These are phyloP conservation scores for Cyanistes caeruleus DNA, from an alignment of 2,113 vertebrate genomes.

Conservation along the genomic window DNA sequence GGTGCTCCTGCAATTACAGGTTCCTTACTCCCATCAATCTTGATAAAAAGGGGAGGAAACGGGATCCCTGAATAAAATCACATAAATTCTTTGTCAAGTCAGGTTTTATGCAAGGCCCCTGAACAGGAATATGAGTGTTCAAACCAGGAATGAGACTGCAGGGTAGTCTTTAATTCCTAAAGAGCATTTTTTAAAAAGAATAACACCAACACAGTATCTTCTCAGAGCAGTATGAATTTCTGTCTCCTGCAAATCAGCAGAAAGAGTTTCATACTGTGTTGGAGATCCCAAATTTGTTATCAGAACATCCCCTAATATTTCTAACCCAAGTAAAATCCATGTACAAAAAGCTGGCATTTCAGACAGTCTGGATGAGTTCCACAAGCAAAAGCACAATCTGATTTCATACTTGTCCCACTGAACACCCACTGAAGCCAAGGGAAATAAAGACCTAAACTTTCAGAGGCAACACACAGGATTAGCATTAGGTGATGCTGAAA, in stretches of 20 bases:
- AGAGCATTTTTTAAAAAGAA: accelerated
- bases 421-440: neutral
- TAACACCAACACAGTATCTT: neutral
- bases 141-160: neutral
- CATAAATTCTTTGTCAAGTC: neutral
- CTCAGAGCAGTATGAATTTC: neutral
- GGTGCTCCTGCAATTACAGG: neutral
- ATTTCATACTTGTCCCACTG: neutral
- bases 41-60: neutral
- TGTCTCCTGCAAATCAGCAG: neutral
- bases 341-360: neutral
- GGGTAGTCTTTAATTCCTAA: neutral
- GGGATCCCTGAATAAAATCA: neutral
- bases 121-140: neutral
- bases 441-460: neutral
- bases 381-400: neutral
- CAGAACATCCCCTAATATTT: neutral
- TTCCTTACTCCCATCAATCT: neutral
- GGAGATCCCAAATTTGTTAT: neutral
- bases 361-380: neutral
- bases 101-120: neutral
- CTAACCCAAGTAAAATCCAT: neutral
- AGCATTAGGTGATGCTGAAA: neutral
- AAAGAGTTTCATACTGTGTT: neutral
- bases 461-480: neutral